A percentile compares a stretch with the other conserved stretches of the same genome.
Conservation (phyloP, 2,888 invertebrate genomes). For the Lasioglossum zephyrum region DNA sequence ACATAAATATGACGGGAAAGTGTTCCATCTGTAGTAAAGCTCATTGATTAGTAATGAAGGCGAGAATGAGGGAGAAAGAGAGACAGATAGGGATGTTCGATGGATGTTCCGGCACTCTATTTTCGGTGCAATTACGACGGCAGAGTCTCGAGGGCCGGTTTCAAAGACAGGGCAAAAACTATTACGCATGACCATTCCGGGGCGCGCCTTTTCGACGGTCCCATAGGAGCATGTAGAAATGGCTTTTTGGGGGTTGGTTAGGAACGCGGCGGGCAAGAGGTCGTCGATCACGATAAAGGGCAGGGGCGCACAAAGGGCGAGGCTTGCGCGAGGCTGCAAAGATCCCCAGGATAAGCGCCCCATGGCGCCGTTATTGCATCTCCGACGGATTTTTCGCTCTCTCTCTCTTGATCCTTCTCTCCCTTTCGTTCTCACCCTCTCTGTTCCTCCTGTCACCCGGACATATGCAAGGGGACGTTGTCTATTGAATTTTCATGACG, state of each 20-base stretch:
- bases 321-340: constrained; percentile 71
- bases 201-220: constrained; percentile 66
- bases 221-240: constrained; percentile 54
- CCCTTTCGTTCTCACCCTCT: constrained; percentile 28
- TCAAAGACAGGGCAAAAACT: constrained; percentile 51
- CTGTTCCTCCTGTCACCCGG: constrained; percentile 20
- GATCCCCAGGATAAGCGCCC: constrained; percentile 74
- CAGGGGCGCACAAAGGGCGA: constrained; percentile 70
- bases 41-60: constrained; percentile 41
- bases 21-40: neutral
- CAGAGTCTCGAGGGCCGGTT: constrained; percentile 48
- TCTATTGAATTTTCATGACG: constrained; percentile 77
- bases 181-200: constrained; percentile 55
- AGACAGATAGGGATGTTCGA: neutral
- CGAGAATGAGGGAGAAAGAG: neutral
- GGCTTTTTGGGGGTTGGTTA: constrained; percentile 67
- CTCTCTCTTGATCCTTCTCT: constrained; percentile 3
- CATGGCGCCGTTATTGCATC: constrained; percentile 70
- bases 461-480: constrained; percentile 67
- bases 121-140: constrained; percentile 40
- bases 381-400: constrained; percentile 60
- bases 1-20: neutral
- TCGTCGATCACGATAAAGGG: constrained; percentile 72
- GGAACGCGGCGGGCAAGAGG: constrained; percentile 68
- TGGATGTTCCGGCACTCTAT: constrained; percentile 45